phyloP scores from a whole-genome alignment of 2,113 vertebrate genomes.

The Colinus virginianus region DNA sequence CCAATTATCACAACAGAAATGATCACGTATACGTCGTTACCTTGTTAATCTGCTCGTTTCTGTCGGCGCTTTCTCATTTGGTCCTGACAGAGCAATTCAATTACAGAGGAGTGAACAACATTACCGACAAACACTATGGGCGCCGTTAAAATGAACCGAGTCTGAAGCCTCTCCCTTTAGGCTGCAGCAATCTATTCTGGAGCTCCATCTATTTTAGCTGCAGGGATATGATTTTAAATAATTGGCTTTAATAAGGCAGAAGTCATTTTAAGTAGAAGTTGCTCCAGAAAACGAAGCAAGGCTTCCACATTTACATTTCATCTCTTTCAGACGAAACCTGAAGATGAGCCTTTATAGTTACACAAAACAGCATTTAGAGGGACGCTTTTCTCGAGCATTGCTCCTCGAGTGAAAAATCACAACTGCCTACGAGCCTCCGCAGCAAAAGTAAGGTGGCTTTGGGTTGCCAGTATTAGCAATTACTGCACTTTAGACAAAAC shows the following conservation, averaged over 20 bases:
- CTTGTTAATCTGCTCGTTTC: slow-evolving; percentile 44
- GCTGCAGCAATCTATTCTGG: slow-evolving; percentile 37
- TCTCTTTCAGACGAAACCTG: neutral
- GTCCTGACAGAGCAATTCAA: slow-evolving; percentile 46
- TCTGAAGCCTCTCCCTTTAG: slow-evolving; percentile 36
- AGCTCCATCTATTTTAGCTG: slow-evolving; percentile 25
- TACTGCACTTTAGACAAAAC: neutral
- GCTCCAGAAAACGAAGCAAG: neutral
- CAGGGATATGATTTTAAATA: slow-evolving; percentile 25
- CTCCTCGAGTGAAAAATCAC: neutral
- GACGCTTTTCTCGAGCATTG: neutral
- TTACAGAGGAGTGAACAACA: slow-evolving; percentile 50
- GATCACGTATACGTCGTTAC: neutral
- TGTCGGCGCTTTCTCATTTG: neutral
- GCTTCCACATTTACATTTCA: neutral
- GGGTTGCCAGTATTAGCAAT: rapidly evolving
- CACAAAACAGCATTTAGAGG: neutral
- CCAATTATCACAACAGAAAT: slow-evolving; percentile 31
- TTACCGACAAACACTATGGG: slow-evolving; percentile 22
- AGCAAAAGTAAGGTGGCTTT: neutral
- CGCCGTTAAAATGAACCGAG: slow-evolving; percentile 47
- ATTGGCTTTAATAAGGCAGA: slow-evolving; percentile 52
- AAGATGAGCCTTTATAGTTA: neutral
- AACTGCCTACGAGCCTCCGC: neutral
- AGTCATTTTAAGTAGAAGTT: slow-evolving; percentile 34